Evolutionary conservation across 2,113 vertebrate genomes (phyloP).

Genomic region (Grammomys surdaster): DNA sequence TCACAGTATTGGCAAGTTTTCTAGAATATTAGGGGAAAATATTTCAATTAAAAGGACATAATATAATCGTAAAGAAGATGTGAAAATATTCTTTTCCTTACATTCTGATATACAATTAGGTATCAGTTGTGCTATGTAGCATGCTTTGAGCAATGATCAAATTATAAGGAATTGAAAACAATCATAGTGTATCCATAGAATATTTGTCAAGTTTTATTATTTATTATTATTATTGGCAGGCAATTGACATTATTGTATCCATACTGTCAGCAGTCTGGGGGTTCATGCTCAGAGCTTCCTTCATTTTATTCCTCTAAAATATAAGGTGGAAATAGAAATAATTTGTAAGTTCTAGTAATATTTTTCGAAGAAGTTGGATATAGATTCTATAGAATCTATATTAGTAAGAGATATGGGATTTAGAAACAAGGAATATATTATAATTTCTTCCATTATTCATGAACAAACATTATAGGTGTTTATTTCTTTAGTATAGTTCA

Average conservation of each 20-base stretch:
- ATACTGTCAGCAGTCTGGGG: not conserved
- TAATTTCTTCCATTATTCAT: not conserved
- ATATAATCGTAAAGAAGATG: not conserved
- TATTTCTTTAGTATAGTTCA: not conserved
- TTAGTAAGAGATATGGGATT: not conserved
- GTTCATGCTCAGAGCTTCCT: not conserved
- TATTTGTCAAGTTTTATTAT: not conserved
- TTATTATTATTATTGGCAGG: not conserved
- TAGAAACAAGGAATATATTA: not conserved
- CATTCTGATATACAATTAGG: not conserved
- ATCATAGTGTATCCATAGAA: not conserved
- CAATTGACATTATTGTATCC: not conserved
- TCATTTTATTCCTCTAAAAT: not conserved
- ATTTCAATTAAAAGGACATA: not conserved
- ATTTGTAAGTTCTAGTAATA: not conserved
- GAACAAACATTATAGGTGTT: not conserved
- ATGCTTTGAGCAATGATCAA: not conserved
- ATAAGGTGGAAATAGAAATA: not conserved
- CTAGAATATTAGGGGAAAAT: not conserved
- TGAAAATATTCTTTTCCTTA: not conserved
- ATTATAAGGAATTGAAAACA: not conserved
- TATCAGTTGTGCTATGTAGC: not conserved
- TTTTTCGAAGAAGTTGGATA: not conserved
- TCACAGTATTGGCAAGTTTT: not conserved
- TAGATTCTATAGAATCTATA: not conserved